A percentile compares a stretch with the other conserved stretches of the same genome.
phyloP scores from a whole-genome alignment of 2,797 vertebrate genomes.

The Poecilia wingei region DNA sequence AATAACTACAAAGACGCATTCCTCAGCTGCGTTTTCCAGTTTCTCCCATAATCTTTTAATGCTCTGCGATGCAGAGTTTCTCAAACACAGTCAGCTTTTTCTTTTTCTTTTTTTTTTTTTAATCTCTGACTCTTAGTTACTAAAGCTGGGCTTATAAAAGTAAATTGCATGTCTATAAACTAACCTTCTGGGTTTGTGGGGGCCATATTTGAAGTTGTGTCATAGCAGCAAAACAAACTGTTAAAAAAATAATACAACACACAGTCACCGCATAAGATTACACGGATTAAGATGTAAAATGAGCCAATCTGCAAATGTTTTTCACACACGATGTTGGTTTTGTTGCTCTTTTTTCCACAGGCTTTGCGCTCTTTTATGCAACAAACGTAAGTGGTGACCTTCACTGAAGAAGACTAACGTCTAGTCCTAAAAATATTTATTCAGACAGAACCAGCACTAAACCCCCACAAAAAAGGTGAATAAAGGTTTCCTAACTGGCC shows the following conservation, averaged over 20 bases:
- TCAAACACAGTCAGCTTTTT: slow-evolving; percentile 46
- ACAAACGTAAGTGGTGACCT: too few species aligned
- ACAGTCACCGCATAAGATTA: slow-evolving; percentile 22
- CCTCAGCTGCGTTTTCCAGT: slow-evolving; percentile 10
- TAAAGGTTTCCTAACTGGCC: background rate
- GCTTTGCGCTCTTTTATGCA: background rate
- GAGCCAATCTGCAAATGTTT: background rate
- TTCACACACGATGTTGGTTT: background rate
- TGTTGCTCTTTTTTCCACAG: background rate
- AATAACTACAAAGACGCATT: slow-evolving; percentile 14
- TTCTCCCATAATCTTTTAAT: slow-evolving; percentile 27
- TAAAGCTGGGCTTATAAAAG: slow-evolving; percentile 74
- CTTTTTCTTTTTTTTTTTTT: slow-evolving; percentile 30
- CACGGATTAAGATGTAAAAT: slow-evolving; percentile 28
- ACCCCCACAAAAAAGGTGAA: background rate
- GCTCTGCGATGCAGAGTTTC: slow-evolving; percentile 22
- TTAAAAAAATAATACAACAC: slow-evolving; percentile 59
- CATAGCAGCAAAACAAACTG: slow-evolving; percentile 65
- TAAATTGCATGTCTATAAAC: slow-evolving; percentile 79
- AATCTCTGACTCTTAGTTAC: slow-evolving; percentile 49
- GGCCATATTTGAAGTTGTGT: slow-evolving; percentile 67
- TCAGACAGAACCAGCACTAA: background rate
- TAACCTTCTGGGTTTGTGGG: slow-evolving; percentile 65
- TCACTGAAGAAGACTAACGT: background rate
- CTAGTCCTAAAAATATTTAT: background rate